Conservation (phyloP, 2,888 invertebrate species). For the Nowickia ferox region DNA sequence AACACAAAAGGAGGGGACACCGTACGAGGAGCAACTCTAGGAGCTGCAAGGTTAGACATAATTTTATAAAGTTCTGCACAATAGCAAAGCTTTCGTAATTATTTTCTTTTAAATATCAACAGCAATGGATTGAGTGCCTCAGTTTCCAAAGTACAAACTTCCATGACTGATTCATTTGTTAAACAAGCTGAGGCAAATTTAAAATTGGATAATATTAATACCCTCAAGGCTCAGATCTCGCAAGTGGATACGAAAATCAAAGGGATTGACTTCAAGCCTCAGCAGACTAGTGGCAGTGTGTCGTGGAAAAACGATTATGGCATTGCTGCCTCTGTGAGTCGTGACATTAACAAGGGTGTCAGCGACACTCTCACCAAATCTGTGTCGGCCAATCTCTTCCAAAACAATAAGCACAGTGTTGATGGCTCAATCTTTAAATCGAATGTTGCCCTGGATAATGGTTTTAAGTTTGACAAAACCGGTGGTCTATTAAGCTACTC, state of each 20-base stretch:
- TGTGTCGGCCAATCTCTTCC: slow-evolving; percentile 15
- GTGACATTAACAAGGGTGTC: slow-evolving; percentile 46
- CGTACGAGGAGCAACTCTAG: neutral
- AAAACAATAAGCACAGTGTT: slow-evolving; percentile 17
- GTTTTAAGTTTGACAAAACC: slow-evolving; percentile 34
- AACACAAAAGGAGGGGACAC: slow-evolving; percentile 12
- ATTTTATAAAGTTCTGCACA: too few relatives aligned
- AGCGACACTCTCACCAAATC: slow-evolving; percentile 51
- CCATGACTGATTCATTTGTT: neutral
- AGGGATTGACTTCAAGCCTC: neutral
- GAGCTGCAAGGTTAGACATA: neutral
- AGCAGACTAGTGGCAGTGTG: slow-evolving; percentile 16
- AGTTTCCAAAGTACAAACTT: neutral
- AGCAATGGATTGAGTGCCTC: neutral
- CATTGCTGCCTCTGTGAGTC: slow-evolving; percentile 19
- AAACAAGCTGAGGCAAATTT: slow-evolving; percentile 34
- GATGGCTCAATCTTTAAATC: slow-evolving; percentile 40
- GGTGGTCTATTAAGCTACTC: slow-evolving; percentile 39
- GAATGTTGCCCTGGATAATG: slow-evolving; percentile 34
- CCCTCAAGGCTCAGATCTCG: slow-evolving; percentile 1
- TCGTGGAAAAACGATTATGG: slow-evolving; percentile 29
- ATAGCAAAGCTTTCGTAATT: neutral
- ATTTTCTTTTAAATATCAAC: too few relatives aligned
- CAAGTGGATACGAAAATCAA: slow-evolving; percentile 38
- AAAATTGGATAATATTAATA: neutral